Conservation (phyloP, 2,113 vertebrate genomes). For the Marmota monax region DNA sequence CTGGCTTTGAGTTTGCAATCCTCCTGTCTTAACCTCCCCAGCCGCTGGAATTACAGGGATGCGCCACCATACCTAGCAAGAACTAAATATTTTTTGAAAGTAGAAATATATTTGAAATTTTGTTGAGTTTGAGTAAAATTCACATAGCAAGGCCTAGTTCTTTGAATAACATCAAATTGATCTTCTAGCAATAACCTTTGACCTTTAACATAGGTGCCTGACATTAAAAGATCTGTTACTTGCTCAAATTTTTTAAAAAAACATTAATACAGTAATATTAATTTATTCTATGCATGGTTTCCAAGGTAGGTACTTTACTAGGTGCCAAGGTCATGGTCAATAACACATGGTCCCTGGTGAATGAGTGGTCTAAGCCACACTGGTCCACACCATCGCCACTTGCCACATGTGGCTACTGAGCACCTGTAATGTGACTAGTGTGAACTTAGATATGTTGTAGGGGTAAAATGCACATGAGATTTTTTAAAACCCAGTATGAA, state of each 20-base stretch:
- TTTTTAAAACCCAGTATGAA: neutral
- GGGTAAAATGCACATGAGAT: neutral
- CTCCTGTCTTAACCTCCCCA: no score
- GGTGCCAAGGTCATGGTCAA: neutral
- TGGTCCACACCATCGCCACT: accelerated
- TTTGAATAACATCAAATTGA: neutral
- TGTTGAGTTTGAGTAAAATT: slow-evolving; percentile 16
- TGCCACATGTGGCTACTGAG: neutral
- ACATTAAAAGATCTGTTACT: neutral
- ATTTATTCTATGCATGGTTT: neutral
- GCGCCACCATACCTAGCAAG: no score
- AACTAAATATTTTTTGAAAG: neutral
- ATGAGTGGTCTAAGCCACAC: neutral
- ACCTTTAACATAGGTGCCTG: neutral
- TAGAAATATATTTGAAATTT: neutral
- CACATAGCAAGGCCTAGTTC: slow-evolving; percentile 30
- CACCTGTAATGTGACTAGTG: neutral
- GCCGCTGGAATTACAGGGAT: no score
- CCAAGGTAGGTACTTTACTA: neutral
- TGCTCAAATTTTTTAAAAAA: slow-evolving; percentile 37
- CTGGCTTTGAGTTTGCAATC: no score
- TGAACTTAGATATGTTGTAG: neutral
- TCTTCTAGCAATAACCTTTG: neutral
- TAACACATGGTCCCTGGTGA: neutral
- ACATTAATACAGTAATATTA: neutral